These are phyloP conservation scores for Sebastes nivosus DNA, from an alignment of 2,797 vertebrate genomes.

Conservation along the genomic window DNA sequence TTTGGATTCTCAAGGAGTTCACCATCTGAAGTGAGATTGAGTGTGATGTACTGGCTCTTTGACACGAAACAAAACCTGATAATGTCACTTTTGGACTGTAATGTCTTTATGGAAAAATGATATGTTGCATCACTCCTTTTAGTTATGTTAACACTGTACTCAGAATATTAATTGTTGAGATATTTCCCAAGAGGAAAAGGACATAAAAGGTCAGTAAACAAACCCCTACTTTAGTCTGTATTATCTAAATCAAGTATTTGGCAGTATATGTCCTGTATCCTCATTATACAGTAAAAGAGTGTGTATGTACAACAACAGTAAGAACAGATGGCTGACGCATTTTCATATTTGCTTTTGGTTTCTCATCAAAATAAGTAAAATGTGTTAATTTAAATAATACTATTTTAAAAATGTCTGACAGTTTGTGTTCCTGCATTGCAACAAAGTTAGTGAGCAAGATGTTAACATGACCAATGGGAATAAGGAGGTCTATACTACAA, in stretches of 20 bases:
- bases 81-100: neutral
- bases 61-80: constrained; percentile 8
- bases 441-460: no score
- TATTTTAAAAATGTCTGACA: neutral
- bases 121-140: neutral
- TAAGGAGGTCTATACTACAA: neutral
- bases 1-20: constrained; percentile 25
- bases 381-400: neutral
- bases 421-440: no score
- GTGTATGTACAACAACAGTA: neutral
- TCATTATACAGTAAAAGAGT: neutral
- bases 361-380: neutral
- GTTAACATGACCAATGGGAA: neutral
- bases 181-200: neutral
- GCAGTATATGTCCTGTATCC: neutral
- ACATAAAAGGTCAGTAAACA: neutral
- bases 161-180: neutral
- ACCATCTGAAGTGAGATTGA: constrained; percentile 13
- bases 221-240: neutral
- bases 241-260: neutral
- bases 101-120: neutral
- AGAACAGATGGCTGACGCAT: neutral
- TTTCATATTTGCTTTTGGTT: neutral
- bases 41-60: neutral
- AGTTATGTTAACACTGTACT: neutral